These are phyloP conservation scores for Etheostoma perlongum DNA, from an alignment of 2,797 vertebrate species.

Conservation along the genomic window DNA sequence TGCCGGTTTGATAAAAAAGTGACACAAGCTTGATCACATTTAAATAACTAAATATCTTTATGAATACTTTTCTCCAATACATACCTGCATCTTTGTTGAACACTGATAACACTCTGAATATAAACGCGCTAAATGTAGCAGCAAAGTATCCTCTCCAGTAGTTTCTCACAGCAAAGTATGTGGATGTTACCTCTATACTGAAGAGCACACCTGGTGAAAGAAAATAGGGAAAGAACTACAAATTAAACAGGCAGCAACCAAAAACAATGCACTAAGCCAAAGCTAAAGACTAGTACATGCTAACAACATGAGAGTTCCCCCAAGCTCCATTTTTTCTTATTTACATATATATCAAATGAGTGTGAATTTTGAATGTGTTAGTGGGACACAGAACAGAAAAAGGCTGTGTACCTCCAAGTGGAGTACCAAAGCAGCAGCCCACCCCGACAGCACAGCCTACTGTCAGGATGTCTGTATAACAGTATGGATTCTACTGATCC, in stretches of 20 bases:
- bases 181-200: constrained; percentile 97
- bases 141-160: constrained; percentile 98
- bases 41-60: not conserved
- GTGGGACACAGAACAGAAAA: not conserved
- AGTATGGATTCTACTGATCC: constrained; percentile 96
- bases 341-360: not conserved
- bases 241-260: not conserved
- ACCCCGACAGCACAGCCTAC: constrained; percentile 97
- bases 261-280: not conserved
- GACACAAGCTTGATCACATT: not conserved
- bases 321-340: not conserved
- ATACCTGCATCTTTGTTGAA: constrained; percentile 97
- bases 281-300: not conserved
- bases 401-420: constrained; percentile 91
- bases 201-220: constrained; percentile 91
- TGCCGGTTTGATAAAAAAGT: not conserved
- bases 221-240: not conserved
- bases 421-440: constrained; percentile 97
- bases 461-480: constrained; percentile 96
- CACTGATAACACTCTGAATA: constrained; percentile 95
- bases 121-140: constrained; percentile 95
- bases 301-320: not conserved
- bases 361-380: not conserved
- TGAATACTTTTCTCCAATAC: not conserved
- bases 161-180: constrained; percentile 96